These are phyloP conservation scores for Sitta europaea DNA, from an alignment of 2,113 vertebrate species.

Conservation along the genomic window DNA sequence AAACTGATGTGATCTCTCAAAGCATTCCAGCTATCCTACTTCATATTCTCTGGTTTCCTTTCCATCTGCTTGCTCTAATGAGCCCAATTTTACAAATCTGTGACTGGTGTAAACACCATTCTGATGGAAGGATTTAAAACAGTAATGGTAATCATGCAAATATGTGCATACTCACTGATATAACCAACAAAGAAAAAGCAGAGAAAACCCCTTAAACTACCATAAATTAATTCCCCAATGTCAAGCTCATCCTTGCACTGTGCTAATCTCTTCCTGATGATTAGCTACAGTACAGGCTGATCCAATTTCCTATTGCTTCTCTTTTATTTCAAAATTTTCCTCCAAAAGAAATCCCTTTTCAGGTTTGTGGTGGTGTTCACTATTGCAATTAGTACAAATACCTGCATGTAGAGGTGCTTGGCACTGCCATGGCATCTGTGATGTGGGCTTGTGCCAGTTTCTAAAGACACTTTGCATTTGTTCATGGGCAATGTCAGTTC, in stretches of 20 bases:
- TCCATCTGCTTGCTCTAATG: neutral
- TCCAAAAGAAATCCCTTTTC: neutral
- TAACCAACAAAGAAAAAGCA: neutral
- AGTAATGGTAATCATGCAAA: neutral
- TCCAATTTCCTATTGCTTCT: neutral
- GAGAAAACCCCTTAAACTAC: neutral
- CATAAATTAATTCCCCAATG: neutral
- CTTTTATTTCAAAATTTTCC: neutral
- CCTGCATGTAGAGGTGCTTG: neutral
- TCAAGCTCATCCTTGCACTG: neutral
- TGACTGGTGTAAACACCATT: neutral
- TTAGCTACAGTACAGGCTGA: neutral
- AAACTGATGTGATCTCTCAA: neutral
- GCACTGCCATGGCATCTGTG: neutral
- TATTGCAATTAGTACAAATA: neutral
- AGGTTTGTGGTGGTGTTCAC: neutral
- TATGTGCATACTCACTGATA: neutral
- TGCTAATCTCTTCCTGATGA: neutral
- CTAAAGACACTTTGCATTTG: neutral
- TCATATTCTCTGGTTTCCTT: neutral
- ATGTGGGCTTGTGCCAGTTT: neutral
- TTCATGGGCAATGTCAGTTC: neutral
- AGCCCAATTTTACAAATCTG: neutral
- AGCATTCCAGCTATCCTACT: neutral
- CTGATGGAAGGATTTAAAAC: neutral